A percentile compares a stretch with the other conserved stretches of the same genome.
Evolutionary conservation across 2,797 vertebrate genomes (phyloP).

Genomic region (Xenops minutus): DNA sequence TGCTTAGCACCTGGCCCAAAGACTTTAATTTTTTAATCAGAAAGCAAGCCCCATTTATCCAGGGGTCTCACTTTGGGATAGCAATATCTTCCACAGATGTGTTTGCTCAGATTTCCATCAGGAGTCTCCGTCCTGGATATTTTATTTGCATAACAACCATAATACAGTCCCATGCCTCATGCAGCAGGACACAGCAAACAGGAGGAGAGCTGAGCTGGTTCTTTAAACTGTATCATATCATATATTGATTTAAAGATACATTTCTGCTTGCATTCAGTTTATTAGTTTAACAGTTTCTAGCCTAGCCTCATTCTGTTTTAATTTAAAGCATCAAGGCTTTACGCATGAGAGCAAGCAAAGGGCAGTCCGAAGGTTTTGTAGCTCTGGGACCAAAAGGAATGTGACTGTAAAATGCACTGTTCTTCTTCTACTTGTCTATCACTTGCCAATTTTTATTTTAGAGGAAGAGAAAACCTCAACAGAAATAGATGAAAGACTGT

Average conservation of each 20-base stretch:
- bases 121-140: background rate
- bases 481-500: background rate
- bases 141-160: conserved; percentile 19
- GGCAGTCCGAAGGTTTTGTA: conserved; percentile 28
- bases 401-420: background rate
- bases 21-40: conserved; percentile 30
- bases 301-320: conserved; percentile 13
- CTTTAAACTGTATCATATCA: background rate
- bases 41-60: conserved; percentile 1
- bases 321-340: conserved; percentile 33
- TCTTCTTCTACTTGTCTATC: conserved; percentile 3
- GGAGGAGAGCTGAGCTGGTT: background rate
- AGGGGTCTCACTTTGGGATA: background rate
- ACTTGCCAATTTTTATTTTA: conserved; percentile 3
- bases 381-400: conserved; percentile 45
- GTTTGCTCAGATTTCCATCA: conserved; percentile 17
- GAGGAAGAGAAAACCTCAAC: background rate
- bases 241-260: background rate
- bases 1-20: conserved; percentile 39
- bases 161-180: background rate
- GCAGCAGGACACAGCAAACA: background rate
- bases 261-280: conserved; percentile 5
- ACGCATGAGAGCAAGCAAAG: background rate
- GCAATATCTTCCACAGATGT: conserved; percentile 27
- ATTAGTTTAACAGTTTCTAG: conserved; percentile 20